phyloP scores from a whole-genome alignment of 2,888 invertebrate species.

The Odontomyia ornata region DNA sequence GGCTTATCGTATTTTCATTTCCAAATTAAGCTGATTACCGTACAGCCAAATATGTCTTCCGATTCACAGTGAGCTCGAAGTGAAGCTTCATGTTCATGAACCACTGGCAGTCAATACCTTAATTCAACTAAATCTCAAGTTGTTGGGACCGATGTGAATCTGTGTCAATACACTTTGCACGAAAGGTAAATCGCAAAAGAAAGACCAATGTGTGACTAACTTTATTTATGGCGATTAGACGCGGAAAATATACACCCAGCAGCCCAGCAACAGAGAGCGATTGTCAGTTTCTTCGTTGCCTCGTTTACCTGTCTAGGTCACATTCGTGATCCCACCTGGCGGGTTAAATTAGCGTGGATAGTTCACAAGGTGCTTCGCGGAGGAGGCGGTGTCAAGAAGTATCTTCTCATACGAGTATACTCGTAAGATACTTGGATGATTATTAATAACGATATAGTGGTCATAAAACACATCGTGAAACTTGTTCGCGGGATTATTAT shows the following conservation, averaged over 20 bases:
- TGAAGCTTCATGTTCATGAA: neutral
- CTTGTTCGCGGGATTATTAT: neutral
- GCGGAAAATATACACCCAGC: constrained; percentile 21
- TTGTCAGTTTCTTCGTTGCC: neutral
- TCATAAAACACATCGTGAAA: neutral
- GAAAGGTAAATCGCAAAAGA: constrained; percentile 33
- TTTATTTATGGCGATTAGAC: constrained; percentile 1
- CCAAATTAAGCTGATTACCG: too few relatives aligned
- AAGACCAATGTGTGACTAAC: neutral
- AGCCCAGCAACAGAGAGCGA: neutral
- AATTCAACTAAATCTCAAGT: neutral
- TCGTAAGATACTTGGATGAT: neutral
- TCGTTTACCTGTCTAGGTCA: constrained; percentile 24
- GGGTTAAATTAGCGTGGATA: neutral
- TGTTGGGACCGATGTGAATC: neutral
- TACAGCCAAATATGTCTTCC: too few relatives aligned
- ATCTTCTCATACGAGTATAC: neutral
- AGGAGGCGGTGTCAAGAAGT: neutral
- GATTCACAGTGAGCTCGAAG: too few relatives aligned
- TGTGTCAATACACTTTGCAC: constrained; percentile 26
- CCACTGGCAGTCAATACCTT: neutral
- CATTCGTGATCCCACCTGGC: constrained; percentile 2
- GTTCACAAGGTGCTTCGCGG: neutral
- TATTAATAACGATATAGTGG: neutral
- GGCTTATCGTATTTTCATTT: too few relatives aligned